Evolutionary conservation across 2,797 vertebrate species (phyloP).

Genomic region (Takifugu rubripes): DNA sequence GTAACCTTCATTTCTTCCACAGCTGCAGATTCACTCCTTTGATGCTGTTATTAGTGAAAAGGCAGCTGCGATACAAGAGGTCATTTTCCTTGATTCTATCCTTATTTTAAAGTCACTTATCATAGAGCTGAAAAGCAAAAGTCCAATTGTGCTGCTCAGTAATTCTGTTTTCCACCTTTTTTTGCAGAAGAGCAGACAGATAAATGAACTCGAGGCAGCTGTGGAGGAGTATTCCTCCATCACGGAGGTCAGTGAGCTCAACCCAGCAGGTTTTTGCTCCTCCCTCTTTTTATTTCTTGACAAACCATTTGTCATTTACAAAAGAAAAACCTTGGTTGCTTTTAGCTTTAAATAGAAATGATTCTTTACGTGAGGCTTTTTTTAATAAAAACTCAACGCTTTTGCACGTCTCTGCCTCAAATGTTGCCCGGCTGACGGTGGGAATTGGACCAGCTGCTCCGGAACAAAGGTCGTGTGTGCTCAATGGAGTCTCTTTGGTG

Average conservation of each 20-base stretch:
- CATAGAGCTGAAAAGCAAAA: not conserved
- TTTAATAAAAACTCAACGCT: too few relatives aligned
- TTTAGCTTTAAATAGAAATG: too few relatives aligned
- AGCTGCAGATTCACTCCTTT: conserved; percentile 80
- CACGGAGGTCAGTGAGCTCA: conserved; percentile 78
- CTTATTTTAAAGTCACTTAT: not conserved
- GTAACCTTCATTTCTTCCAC: conserved; percentile 7
- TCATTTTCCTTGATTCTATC: conserved; percentile 30
- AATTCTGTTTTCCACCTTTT: not conserved
- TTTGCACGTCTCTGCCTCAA: not conserved
- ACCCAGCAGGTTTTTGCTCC: not conserved
- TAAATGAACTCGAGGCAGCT: conserved; percentile 80
- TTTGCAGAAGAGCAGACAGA: conserved; percentile 79
- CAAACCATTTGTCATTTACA: not conserved
- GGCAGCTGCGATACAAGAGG: conserved; percentile 79
- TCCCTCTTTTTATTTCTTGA: not conserved
- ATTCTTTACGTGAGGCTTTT: too few relatives aligned
- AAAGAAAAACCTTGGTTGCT: too few relatives aligned
- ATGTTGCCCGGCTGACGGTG: conserved; percentile 12
- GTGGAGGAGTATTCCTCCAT: conserved; percentile 81
- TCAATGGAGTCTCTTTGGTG: conserved; percentile 13
- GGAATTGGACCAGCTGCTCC: conserved; percentile 35
- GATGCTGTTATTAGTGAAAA: conserved; percentile 76
- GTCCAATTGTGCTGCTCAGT: too few relatives aligned
- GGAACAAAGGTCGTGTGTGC: not conserved